phyloP scores from a whole-genome alignment of 2,797 vertebrate genomes.

The Cynopterus sphinx region DNA sequence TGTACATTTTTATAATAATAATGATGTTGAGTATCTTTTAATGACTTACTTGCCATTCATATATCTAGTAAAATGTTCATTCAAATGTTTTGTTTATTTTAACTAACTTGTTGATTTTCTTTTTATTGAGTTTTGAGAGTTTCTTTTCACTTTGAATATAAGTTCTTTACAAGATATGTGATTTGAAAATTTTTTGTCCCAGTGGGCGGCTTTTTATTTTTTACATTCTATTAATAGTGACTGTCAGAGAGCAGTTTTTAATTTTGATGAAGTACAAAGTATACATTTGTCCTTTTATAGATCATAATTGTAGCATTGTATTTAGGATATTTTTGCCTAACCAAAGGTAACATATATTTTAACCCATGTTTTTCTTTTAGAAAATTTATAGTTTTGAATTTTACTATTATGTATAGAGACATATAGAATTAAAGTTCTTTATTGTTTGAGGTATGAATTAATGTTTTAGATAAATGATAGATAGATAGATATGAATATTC shows the following conservation, averaged over 20 bases:
- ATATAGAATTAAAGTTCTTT: not conserved
- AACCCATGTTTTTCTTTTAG: not conserved
- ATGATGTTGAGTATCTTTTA: not conserved
- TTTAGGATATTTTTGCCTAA: not conserved
- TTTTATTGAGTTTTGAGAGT: not conserved
- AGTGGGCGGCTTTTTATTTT: not conserved
- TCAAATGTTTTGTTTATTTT: not conserved
- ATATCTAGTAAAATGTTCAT: not conserved
- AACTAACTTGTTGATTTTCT: not conserved
- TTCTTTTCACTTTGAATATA: not conserved
- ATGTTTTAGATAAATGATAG: not conserved
- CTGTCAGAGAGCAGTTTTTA: not conserved
- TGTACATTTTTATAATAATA: not conserved
- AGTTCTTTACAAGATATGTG: not conserved
- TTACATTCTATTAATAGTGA: not conserved
- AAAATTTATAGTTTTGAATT: not conserved
- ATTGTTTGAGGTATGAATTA: too few species aligned
- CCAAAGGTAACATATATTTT: not conserved
- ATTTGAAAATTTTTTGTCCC: not conserved
- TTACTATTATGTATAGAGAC: not conserved
- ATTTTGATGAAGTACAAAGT: not conserved
- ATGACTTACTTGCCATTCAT: not conserved
- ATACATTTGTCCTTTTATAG: not conserved
- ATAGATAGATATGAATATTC: not conserved
- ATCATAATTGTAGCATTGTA: not conserved